These are phyloP conservation scores for Cynoglossus semilaevis DNA, from an alignment of 2,113 vertebrate species.

Conservation along the genomic window DNA sequence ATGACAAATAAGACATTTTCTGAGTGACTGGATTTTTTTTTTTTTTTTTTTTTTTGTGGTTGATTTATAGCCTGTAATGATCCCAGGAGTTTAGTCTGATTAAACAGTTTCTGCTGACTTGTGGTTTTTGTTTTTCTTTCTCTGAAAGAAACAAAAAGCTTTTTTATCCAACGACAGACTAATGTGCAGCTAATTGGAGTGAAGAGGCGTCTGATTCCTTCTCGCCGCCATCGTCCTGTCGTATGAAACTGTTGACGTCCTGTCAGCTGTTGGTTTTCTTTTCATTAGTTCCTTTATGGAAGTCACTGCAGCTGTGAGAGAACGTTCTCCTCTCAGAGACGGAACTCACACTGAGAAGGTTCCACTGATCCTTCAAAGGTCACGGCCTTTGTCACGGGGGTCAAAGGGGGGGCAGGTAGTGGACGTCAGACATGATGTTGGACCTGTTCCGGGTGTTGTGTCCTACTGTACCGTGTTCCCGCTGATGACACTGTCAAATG, in stretches of 20 bases:
- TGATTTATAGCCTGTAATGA: slow-evolving; percentile 34
- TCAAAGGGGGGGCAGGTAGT: slow-evolving; percentile 14
- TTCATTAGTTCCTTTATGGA: too few species aligned
- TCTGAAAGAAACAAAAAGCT: too few species aligned
- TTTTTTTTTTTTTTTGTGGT: neutral
- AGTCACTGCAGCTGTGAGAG: too few species aligned
- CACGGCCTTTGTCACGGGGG: neutral
- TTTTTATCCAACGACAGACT: slow-evolving; percentile 9
- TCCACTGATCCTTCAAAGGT: slow-evolving; percentile 21
- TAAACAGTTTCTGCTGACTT: too few species aligned
- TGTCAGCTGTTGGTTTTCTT: neutral
- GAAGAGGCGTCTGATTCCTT: slow-evolving; percentile 38
- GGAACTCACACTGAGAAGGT: too few species aligned
- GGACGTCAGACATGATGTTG: slow-evolving; percentile 8
- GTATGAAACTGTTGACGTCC: slow-evolving; percentile 20
- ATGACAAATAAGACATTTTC: slow-evolving; percentile 37
- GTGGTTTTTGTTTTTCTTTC: too few species aligned
- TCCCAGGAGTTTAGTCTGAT: too few species aligned
- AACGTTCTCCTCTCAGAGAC: too few species aligned
- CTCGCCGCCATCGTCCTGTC: slow-evolving; percentile 7
- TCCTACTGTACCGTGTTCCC: slow-evolving; percentile 9
- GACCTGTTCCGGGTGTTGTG: slow-evolving; percentile 16
- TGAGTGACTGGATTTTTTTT: slow-evolving; percentile 2
- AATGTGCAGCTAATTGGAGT: slow-evolving; percentile 27
- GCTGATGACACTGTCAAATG: slow-evolving; percentile 11